Conservation (phyloP, 2,797 vertebrate species). For the Rhinoraja longicauda region DNA sequence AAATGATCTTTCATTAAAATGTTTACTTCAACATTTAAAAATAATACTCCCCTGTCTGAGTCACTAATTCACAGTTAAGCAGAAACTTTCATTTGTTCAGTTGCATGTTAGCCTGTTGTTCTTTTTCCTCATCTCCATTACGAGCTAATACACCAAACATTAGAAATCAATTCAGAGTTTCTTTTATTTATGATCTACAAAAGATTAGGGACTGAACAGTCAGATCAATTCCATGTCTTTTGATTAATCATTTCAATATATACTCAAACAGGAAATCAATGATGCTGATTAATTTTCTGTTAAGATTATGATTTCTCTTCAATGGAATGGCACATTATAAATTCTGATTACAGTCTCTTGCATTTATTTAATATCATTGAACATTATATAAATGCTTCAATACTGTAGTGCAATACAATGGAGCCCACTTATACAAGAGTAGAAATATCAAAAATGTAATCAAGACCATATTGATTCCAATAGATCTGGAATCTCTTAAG, state of each 20-base stretch:
- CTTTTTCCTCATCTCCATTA: neutral
- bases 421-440: neutral
- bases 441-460: neutral
- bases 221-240: neutral
- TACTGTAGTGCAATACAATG: neutral
- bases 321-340: neutral
- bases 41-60: neutral
- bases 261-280: neutral
- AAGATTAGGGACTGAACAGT: neutral
- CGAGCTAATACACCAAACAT: neutral
- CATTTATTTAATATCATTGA: neutral
- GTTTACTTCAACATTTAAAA: neutral
- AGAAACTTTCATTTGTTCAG: neutral
- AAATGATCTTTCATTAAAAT: neutral
- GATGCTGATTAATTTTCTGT: constrained; percentile 10
- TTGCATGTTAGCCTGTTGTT: neutral
- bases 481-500: neutral
- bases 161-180: neutral
- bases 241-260: neutral
- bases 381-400: neutral
- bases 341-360: neutral
- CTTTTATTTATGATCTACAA: neutral
- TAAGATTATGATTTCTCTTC: constrained; percentile 5
- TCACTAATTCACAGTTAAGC: neutral
- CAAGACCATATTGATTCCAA: neutral